phyloP scores from a whole-genome alignment of 1,140 invertebrate genomes.

The Drosophila repletoides region DNA sequence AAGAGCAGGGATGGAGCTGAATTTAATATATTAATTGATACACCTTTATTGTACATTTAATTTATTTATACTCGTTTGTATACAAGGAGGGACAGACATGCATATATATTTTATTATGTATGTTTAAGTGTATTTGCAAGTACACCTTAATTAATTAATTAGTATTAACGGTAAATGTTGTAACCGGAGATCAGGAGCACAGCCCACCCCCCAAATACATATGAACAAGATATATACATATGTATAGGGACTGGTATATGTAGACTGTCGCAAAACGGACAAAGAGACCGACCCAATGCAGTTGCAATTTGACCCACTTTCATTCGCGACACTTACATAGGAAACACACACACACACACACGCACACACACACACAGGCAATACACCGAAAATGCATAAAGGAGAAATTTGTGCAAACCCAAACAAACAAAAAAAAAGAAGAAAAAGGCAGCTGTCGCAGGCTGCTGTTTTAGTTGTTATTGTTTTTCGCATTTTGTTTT shows the following conservation, averaged over 20 bases:
- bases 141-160: no score
- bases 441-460: constrained; percentile 58
- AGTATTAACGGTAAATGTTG: constrained; percentile 9
- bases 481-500: constrained; percentile 24
- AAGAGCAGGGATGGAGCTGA: no score
- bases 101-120: neutral
- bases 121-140: no score
- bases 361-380: neutral
- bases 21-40: no score
- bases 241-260: neutral
- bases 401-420: constrained; percentile 49
- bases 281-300: constrained; percentile 53
- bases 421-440: constrained; percentile 46
- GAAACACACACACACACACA: constrained; percentile 7
- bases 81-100: no score
- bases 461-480: constrained; percentile 17
- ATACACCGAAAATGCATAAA: constrained; percentile 37
- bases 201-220: neutral
- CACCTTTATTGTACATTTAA: no score
- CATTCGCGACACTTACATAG: constrained; percentile 24
- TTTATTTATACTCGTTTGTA: no score
- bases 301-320: constrained; percentile 73
- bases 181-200: constrained; percentile 3
- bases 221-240: neutral
- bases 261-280: constrained; percentile 39